Evolutionary conservation across 2,797 vertebrate genomes (phyloP).

Genomic region (Crocodylus rhombifer): DNA sequence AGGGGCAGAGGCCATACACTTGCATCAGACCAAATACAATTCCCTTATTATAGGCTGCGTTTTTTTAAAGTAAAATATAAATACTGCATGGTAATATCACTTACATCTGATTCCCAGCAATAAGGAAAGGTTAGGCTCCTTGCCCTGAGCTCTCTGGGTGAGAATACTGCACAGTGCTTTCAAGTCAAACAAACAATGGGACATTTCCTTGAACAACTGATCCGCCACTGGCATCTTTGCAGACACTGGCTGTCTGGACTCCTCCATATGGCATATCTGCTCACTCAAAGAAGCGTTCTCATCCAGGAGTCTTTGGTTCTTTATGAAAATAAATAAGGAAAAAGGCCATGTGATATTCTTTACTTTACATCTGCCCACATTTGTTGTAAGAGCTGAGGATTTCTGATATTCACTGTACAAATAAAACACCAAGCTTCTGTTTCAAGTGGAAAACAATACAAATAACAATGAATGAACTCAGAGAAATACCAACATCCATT

Average conservation of each 20-base stretch:
- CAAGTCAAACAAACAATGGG: slow-evolving; percentile 92
- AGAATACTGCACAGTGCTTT: slow-evolving; percentile 95
- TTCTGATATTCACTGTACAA: background rate
- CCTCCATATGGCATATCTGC: slow-evolving; percentile 70
- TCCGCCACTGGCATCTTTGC: slow-evolving; percentile 83
- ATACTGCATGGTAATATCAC: slow-evolving; percentile 59
- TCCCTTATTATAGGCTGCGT: background rate
- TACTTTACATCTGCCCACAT: background rate
- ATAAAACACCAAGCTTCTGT: background rate
- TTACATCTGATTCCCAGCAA: slow-evolving; percentile 95
- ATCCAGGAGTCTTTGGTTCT: slow-evolving; percentile 85
- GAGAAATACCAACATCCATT: background rate
- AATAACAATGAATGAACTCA: background rate
- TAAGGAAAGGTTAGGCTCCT: slow-evolving; percentile 95
- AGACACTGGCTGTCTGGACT: slow-evolving; percentile 75
- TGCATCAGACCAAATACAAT: background rate
- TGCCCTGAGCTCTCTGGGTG: slow-evolving; percentile 92
- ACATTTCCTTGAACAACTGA: slow-evolving; percentile 94
- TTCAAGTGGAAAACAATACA: background rate
- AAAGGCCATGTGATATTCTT: background rate
- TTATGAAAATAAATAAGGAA: slow-evolving; percentile 5
- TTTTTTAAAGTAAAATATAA: background rate
- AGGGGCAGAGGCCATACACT: background rate
- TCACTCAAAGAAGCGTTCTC: slow-evolving; percentile 75
- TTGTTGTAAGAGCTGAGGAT: background rate